Conservation (phyloP, 2,797 vertebrate species). For the Sebastolobus alascanus region DNA sequence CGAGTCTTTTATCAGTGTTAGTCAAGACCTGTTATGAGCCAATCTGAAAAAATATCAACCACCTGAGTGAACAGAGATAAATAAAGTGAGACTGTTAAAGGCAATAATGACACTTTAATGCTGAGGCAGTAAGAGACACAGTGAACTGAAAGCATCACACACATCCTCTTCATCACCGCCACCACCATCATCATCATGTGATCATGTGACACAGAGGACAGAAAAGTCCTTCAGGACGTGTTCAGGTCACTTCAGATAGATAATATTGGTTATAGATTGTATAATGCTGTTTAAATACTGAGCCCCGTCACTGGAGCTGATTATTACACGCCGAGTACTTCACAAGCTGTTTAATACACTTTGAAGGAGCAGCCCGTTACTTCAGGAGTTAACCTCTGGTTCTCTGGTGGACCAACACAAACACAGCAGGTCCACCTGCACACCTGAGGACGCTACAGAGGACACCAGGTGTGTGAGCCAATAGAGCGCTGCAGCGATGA, state of each 20-base stretch:
- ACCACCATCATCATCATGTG: slow-evolving; percentile 6
- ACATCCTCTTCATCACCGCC: slow-evolving; percentile 19
- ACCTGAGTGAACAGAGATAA: neutral
- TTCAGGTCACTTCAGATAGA: slow-evolving; percentile 75
- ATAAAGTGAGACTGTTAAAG: slow-evolving; percentile 16
- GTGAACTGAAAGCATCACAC: slow-evolving; percentile 63
- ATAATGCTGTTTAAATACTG: slow-evolving; percentile 76
- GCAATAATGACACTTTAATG: slow-evolving; percentile 65
- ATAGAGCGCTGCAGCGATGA: too few relatives aligned
- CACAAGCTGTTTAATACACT: slow-evolving; percentile 77
- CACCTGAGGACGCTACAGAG: too few relatives aligned
- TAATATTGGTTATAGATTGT: slow-evolving; percentile 78
- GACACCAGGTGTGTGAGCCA: too few relatives aligned
- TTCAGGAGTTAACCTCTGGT: slow-evolving; percentile 16
- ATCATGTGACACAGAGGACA: slow-evolving; percentile 57
- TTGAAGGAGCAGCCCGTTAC: slow-evolving; percentile 54
- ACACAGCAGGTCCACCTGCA: neutral
- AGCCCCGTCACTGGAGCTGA: slow-evolving; percentile 60
- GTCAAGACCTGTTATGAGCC: too few relatives aligned
- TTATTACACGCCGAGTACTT: slow-evolving; percentile 75
- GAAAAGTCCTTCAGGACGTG: slow-evolving; percentile 25
- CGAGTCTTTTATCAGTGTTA: too few relatives aligned
- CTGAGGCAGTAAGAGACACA: slow-evolving; percentile 79
- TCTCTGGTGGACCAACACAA: neutral
- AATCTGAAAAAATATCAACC: too few relatives aligned